A percentile compares a stretch with the other conserved stretches of the same genome.
phyloP scores from a whole-genome alignment of 1,140 invertebrate genomes.

The Choristoneura fumiferana region DNA sequence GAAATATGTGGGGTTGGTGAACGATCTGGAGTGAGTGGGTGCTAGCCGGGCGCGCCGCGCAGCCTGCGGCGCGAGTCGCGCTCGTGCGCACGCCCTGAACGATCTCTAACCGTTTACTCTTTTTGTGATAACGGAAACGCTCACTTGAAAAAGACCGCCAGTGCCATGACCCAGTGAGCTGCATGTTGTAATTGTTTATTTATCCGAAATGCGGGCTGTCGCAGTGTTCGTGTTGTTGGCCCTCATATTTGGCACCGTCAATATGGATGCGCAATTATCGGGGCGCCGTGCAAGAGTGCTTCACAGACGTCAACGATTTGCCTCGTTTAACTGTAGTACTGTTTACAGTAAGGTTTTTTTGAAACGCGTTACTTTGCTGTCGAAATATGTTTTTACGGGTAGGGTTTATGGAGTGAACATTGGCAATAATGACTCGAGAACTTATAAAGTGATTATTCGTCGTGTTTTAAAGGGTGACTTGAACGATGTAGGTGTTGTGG shows the following conservation, averaged over 20 bases:
- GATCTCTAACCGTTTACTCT: background rate
- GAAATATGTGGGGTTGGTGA: slow-evolving; percentile 71
- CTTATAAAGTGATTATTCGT: slow-evolving; percentile 59
- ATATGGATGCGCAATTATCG: slow-evolving; percentile 31
- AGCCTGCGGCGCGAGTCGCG: slow-evolving; percentile 57
- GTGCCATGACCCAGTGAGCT: background rate
- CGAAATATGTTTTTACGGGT: slow-evolving; percentile 61
- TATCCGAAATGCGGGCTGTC: slow-evolving; percentile 12
- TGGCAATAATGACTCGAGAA: slow-evolving; percentile 30
- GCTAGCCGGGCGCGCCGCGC: slow-evolving; percentile 40
- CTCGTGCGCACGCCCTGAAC: slow-evolving; percentile 55
- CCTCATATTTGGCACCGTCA: slow-evolving; percentile 26
- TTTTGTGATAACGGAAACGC: background rate
- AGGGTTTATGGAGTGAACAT: slow-evolving; percentile 49
- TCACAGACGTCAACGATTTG: slow-evolving; percentile 22
- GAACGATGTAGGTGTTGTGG: slow-evolving; percentile 46
- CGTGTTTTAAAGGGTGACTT: slow-evolving; percentile 66
- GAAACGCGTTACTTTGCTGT: slow-evolving; percentile 47
- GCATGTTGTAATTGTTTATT: background rate
- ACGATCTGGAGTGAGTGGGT: slow-evolving; percentile 67
- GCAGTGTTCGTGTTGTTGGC: slow-evolving; percentile 10
- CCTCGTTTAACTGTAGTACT: slow-evolving; percentile 34
- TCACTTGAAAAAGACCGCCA: background rate
- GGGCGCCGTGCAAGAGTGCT: slow-evolving; percentile 4
- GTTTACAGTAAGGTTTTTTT: slow-evolving; percentile 47